Base-by-base conservation (phyloP, 2,888 invertebrate genomes). In the Phorcus lineatus region DNA sequence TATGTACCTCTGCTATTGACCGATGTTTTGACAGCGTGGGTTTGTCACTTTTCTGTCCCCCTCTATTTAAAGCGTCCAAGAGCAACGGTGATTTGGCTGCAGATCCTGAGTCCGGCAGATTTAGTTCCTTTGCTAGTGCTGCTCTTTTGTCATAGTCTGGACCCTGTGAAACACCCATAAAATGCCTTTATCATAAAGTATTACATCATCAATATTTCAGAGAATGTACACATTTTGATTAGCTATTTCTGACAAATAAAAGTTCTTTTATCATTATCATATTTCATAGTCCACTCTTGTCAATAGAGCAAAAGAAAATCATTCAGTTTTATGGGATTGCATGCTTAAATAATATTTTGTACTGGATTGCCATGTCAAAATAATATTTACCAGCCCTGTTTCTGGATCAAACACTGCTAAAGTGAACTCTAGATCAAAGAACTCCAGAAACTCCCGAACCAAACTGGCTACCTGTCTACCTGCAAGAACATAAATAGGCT, bases 381-480 rank as follows among this genome's bases (percentile, higher is more conserved):
- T 57, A n/a, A n/a, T 28, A 88, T 90, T 85, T 85, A 91, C 91
- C 82, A 88, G 83, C 13, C 91, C 91, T 70, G 91, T 87, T 94
- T 97, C 97, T 47, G 96, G 95, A 92, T 96, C 96, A 93, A 96
- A 97, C 55, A 97, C 96, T 88, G 96, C 96, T 91, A 96, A 94
- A 53, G 97, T 96, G 90, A 95, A 96, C 91, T 96, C 95, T 80
- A 97, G 94, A 92, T 96, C 95, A 94, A 96, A 96, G 93, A 95
- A 96, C 91, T 97, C 96, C 84, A 97, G 93, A 93, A 97, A 96
- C 92, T 97, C 97, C 88, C 96, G 95, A 62, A 97, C 95, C 86
- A 97, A 93, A 81, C 94, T 95, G 90, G 95, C 94, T 89, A 95
- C 94, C 83, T 95, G 90, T 66, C 85, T 84, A 53, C 92, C 92